These are phyloP conservation scores for Meriones unguiculatus DNA, from an alignment of 2,113 vertebrate species.

Conservation along the genomic window DNA sequence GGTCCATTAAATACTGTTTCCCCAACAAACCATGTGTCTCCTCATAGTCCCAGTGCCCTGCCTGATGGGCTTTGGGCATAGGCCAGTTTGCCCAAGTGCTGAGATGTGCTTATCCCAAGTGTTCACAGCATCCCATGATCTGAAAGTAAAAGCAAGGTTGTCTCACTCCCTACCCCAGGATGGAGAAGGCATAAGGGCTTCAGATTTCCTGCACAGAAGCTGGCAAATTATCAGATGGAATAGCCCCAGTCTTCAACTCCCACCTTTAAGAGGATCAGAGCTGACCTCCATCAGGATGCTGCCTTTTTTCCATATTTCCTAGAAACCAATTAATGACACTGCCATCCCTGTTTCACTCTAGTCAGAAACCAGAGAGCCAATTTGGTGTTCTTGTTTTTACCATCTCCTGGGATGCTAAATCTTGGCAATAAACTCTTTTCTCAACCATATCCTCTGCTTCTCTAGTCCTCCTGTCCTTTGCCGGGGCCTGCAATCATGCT, in stretches of 20 bases:
- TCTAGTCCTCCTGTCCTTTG: not conserved
- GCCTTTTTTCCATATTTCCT: not conserved
- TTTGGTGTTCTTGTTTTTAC: not conserved
- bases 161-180: not conserved
- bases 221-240: conserved; percentile 5
- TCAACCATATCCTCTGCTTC: not conserved
- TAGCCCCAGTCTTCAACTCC: not conserved
- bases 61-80: not conserved
- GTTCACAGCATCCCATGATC: not conserved
- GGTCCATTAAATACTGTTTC: not conserved
- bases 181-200: not conserved
- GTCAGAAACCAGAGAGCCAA: not conserved
- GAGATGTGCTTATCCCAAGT: not conserved
- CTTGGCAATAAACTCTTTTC: not conserved
- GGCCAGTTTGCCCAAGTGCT: conserved; percentile 40
- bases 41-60: not conserved
- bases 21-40: conserved; percentile 1
- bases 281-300: not conserved
- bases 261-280: not conserved
- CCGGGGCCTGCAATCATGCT: not conserved
- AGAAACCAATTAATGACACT: not conserved
- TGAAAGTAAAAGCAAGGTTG: not conserved
- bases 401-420: not conserved
- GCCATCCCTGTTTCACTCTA: not conserved
- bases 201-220: not conserved